Evolutionary conservation across 2,888 invertebrate species (phyloP), one percentile per base, ranked within the genome.

Genomic region (Scaeva pyrastri): DNA sequence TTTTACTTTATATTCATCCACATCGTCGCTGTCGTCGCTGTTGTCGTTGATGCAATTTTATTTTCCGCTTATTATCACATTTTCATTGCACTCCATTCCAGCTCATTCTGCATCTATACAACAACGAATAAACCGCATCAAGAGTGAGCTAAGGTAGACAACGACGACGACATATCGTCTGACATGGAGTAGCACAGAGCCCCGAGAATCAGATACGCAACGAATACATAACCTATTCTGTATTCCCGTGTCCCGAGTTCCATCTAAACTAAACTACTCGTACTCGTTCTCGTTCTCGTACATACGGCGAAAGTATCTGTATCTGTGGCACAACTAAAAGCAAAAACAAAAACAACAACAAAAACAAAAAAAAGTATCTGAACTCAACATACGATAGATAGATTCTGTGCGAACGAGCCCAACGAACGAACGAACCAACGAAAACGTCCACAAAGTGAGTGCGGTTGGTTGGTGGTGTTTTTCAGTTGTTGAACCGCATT

Each of bases 401-500:
- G 70, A 74, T 74, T 74, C 74, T 82, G 41, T 68, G 39, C 36
- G 52, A 52, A 16, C 48, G 66, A 68, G 19, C 31, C 39, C 43
- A n/a, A 43, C 43, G 5, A 43, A 43, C 43, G n/a, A n/a, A 48
- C 48, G 14, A n/a, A n/a, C n/a, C n/a, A n/a, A 52, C 74, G 52
- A 39, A n/a, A n/a, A 31, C 31, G 58, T 39, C 71, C 64, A 23
- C 73, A 56, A 58, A 80, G 62, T 43, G 68, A 39, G 10, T 66
- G 31, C 1, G 19, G 2, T 11, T n/a, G 45, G 45, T 45, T 60
- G 31, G 31, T 26, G 58, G 56, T 76, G 77, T 77, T 82, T 82
- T 60, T 86, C 56, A 86, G 86, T 86, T 86, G 77, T 74, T 77
- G 71, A 78, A 74, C 64, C 82, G 86, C 82, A 78, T 86, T 86